These are phyloP conservation scores for Lordiphosa clarofinis DNA, from an alignment of 1,140 invertebrate species.

Conservation along the genomic window DNA sequence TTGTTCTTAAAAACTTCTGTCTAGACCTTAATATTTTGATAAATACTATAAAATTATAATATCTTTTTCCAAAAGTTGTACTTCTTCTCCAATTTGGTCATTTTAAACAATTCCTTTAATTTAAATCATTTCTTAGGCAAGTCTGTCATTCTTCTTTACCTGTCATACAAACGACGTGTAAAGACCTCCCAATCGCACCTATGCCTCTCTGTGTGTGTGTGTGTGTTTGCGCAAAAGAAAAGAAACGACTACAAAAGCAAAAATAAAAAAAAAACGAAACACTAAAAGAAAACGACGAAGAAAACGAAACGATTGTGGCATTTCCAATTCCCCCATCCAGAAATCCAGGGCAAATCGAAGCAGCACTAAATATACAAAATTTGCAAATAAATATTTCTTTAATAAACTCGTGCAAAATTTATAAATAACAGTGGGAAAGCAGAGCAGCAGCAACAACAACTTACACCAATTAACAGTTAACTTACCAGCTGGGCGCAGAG, in stretches of 20 bases:
- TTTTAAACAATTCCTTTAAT: too few relatives aligned
- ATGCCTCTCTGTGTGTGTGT: slow-evolving; percentile 1
- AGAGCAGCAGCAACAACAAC: too few relatives aligned
- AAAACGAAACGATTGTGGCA: slow-evolving; percentile 16
- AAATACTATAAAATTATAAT: too few relatives aligned
- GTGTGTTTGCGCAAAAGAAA: slow-evolving; percentile 27
- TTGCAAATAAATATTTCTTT: slow-evolving; percentile 1
- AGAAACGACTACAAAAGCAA: slow-evolving; percentile 16
- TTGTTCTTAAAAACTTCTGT: too few relatives aligned
- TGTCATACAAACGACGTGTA: slow-evolving; percentile 4
- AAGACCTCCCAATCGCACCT: slow-evolving; percentile 7
- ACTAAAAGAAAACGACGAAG: slow-evolving; percentile 1
- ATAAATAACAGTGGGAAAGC: too few relatives aligned
- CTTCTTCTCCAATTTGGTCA: too few relatives aligned
- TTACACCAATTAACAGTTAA: slow-evolving; percentile 11
- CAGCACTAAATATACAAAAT: slow-evolving; percentile 9
- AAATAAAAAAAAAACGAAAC: background rate
- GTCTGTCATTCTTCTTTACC: too few relatives aligned
- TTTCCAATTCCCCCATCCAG: slow-evolving; percentile 10
- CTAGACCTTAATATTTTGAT: too few relatives aligned
- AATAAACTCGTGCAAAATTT: background rate
- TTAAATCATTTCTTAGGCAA: too few relatives aligned
- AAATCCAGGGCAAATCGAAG: slow-evolving; percentile 12
- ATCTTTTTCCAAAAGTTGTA: too few relatives aligned
- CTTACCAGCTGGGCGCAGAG: slow-evolving; percentile 19